Conservation (phyloP, 2,113 vertebrate species). For the Otis tarda region DNA sequence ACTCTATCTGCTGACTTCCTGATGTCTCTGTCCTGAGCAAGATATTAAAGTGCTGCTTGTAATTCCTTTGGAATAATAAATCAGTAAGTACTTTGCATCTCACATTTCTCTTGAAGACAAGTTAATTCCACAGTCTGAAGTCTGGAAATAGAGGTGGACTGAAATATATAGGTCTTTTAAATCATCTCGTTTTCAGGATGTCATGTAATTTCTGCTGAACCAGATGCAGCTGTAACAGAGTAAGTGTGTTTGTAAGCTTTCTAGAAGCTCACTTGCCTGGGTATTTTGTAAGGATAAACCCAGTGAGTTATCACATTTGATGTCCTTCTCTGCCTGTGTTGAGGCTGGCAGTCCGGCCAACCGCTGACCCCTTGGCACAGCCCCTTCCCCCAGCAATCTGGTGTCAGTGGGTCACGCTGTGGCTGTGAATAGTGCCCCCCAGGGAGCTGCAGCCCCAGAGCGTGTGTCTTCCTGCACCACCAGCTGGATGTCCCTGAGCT, state of each 20-base stretch:
- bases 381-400: neutral
- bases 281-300: neutral
- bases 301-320: neutral
- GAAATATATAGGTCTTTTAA: neutral
- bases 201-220: neutral
- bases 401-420: neutral
- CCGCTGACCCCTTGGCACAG: neutral
- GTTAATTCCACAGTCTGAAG: neutral
- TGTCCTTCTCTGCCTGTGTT: neutral
- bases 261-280: neutral
- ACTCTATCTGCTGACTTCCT: neutral
- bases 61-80: neutral
- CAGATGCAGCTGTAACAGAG: neutral
- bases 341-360: neutral
- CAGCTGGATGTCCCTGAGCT: neutral
- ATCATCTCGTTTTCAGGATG: neutral
- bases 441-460: neutral
- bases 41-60: neutral
- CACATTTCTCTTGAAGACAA: neutral
- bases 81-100: neutral
- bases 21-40: neutral
- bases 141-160: neutral
- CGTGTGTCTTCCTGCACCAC: neutral
- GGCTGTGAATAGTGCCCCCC: neutral
- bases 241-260: neutral